A percentile compares a stretch with the other conserved stretches of the same genome.
Evolutionary conservation across 2,113 vertebrate genomes (phyloP).

Genomic region (Brachionichthys hirsutus): DNA sequence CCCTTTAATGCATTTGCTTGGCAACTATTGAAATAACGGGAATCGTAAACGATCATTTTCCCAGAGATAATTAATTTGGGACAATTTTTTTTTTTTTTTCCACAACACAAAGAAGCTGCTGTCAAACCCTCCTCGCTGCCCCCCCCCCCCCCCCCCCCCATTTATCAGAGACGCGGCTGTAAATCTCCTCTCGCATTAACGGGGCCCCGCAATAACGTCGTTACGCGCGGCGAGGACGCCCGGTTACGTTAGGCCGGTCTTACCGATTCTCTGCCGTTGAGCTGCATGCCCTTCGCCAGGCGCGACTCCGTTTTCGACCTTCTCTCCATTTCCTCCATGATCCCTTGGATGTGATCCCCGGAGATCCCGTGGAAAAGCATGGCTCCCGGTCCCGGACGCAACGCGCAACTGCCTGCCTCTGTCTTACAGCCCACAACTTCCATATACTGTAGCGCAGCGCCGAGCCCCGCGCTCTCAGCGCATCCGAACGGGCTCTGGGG

Average conservation of each 20-base stretch:
- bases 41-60: background rate
- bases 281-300: conserved; percentile 91
- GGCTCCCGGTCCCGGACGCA: conserved; percentile 98
- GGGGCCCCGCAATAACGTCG: background rate
- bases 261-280: conserved; percentile 98
- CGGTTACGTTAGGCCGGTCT: conserved; percentile 63
- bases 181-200: background rate
- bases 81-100: background rate
- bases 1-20: background rate
- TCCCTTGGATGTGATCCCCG: conserved; percentile 99
- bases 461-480: conserved; percentile 81
- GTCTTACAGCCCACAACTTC: conserved; percentile 98
- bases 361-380: conserved; percentile 99
- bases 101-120: background rate
- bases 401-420: conserved; percentile 95
- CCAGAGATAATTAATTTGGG: background rate
- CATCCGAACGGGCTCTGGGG: conserved; percentile 82
- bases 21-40: background rate
- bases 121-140: background rate
- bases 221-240: too few relatives aligned
- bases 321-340: conserved; percentile 99
- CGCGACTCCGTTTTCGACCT: conserved; percentile 94
- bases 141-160: background rate
- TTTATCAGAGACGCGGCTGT: background rate
- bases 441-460: conserved; percentile 86